Percentiles rank a stretch among this genome's conserved stretches.
Evolutionary conservation across 2,113 vertebrate species (phyloP).

Genomic region (Rhinolophus ferrumequinum): DNA sequence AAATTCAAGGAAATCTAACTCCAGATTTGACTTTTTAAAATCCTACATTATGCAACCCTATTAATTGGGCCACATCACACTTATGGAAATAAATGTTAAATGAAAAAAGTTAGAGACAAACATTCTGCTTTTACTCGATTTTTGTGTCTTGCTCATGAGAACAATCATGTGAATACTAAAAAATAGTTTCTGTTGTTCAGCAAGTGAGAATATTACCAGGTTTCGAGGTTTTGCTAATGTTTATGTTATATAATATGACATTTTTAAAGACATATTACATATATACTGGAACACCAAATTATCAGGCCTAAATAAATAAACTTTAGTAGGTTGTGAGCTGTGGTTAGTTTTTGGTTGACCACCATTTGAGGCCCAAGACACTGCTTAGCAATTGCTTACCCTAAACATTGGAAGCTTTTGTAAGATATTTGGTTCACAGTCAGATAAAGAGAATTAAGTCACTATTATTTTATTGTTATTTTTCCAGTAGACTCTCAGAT

Average conservation of each 20-base stretch:
- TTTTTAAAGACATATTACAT: constrained; percentile 45
- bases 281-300: neutral
- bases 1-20: constrained; percentile 1
- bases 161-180: neutral
- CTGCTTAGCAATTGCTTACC: neutral
- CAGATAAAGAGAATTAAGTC: neutral
- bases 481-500: constrained; percentile 1
- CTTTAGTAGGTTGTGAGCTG: neutral
- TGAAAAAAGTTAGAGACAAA: neutral
- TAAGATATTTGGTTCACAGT: neutral
- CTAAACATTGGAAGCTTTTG: neutral
- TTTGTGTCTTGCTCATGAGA: neutral
- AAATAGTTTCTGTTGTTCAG: neutral
- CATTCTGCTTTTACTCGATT: neutral
- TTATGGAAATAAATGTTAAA: neutral
- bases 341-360: neutral
- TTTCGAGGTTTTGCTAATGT: neutral
- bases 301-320: neutral
- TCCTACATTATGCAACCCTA: neutral
- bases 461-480: constrained; percentile 37
- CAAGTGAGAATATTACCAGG: neutral
- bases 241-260: neutral
- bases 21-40: neutral
- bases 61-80: neutral
- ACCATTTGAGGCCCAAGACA: neutral